A percentile compares a stretch with the other conserved stretches of the same genome.
phyloP scores from a whole-genome alignment of 2,113 vertebrate genomes.

The Tricholaema leucomelas region DNA sequence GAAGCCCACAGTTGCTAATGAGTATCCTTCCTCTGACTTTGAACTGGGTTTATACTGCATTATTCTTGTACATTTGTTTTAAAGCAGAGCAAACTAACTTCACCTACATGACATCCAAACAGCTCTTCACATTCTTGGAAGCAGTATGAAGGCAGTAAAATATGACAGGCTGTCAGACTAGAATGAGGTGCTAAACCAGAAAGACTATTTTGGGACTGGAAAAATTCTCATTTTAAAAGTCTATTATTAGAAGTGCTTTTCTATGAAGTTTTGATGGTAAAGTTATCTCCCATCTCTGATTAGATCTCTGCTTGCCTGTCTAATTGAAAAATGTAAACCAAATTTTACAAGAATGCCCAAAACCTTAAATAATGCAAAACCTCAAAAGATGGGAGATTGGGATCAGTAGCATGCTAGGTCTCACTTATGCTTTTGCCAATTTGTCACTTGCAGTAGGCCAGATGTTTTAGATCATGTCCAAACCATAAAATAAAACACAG shows the following conservation, averaged over 20 bases:
- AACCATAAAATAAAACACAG: constrained; percentile 3
- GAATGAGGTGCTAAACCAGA: constrained; percentile 61
- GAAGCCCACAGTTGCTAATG: neutral
- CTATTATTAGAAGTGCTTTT: constrained; percentile 60
- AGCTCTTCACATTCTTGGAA: constrained; percentile 51
- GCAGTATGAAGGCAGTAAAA: constrained; percentile 54
- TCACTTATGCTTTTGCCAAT: neutral
- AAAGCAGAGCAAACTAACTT: constrained; percentile 47
- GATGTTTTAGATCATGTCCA: constrained; percentile 18
- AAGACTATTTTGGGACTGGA: constrained; percentile 63
- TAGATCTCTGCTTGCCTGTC: neutral
- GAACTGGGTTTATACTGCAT: neutral
- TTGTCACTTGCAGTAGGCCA: neutral
- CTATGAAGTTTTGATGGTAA: constrained; percentile 22
- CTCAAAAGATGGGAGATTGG: neutral
- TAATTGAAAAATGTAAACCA: constrained; percentile 23
- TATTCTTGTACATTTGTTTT: constrained; percentile 22
- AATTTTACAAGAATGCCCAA: neutral
- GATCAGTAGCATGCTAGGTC: neutral
- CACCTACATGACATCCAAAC: constrained; percentile 54
- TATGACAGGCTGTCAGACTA: constrained; percentile 60
- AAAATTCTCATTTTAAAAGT: constrained; percentile 46
- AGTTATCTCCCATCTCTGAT: constrained; percentile 30
- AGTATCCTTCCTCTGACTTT: neutral
- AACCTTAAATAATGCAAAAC: constrained; percentile 6